Conservation (phyloP, 2,113 vertebrate genomes). For the Trochalopteron elliotii region DNA sequence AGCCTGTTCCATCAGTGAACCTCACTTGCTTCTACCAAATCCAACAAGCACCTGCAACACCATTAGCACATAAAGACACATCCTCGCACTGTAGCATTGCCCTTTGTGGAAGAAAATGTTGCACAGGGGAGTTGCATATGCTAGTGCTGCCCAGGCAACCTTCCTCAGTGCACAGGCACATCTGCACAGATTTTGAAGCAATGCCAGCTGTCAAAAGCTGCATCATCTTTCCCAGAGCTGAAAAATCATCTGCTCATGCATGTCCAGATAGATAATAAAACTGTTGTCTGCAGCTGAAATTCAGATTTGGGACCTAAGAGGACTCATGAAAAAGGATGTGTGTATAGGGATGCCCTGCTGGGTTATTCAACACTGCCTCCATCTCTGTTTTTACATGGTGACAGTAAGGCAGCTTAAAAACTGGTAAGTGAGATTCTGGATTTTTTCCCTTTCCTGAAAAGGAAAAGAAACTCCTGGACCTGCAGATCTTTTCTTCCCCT, state of each 20-base stretch:
- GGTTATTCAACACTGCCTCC: background rate
- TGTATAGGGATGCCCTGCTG: background rate
- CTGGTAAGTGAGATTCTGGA: background rate
- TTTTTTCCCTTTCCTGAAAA: background rate
- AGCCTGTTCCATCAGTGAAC: background rate
- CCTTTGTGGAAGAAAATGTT: background rate
- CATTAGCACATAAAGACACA: background rate
- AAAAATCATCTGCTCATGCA: background rate
- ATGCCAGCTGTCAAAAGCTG: background rate
- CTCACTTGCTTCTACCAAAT: background rate
- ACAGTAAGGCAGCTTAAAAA: background rate
- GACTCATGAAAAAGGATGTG: background rate
- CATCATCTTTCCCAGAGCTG: background rate
- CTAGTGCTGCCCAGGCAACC: background rate
- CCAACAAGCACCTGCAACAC: background rate
- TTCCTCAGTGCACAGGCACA: background rate
- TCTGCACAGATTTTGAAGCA: background rate
- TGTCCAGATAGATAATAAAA: background rate
- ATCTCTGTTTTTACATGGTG: background rate
- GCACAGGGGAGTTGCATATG: background rate
- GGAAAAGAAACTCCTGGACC: background rate
- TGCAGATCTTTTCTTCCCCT: background rate
- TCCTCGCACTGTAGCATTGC: background rate
- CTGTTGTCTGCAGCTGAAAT: background rate
- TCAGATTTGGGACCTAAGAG: background rate